phyloP scores from a whole-genome alignment of 2,888 invertebrate genomes.

The Sialis fuliginosa region DNA sequence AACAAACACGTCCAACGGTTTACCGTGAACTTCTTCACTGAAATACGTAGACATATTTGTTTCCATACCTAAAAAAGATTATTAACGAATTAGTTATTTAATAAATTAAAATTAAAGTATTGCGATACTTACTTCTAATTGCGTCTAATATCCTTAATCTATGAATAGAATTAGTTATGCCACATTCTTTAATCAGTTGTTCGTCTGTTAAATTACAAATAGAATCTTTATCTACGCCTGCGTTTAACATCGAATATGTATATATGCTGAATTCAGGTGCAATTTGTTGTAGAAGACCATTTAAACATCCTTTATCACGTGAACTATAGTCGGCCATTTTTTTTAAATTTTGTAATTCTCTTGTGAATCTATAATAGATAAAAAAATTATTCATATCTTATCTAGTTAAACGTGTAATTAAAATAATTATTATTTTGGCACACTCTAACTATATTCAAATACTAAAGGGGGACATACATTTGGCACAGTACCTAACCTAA shows the following conservation, averaged over 20 bases:
- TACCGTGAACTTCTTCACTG: conserved; percentile 63
- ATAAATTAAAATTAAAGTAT: neutral
- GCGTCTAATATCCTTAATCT: conserved; percentile 77
- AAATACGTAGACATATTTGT: conserved; percentile 25
- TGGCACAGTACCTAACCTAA: no score
- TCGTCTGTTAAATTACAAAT: conserved; percentile 79
- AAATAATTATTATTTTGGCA: neutral
- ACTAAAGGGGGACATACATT: no score
- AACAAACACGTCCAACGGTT: conserved; percentile 92
- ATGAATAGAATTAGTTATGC: conserved; percentile 89
- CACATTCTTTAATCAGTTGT: conserved; percentile 77
- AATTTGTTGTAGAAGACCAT: conserved; percentile 65
- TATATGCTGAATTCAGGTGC: conserved; percentile 88
- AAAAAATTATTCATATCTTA: neutral
- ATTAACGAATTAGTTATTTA: neutral
- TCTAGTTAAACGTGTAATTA: neutral
- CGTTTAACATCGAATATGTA: conserved; percentile 90
- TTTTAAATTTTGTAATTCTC: conserved; percentile 84
- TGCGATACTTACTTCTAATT: conserved; percentile 42
- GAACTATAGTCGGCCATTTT: conserved; percentile 95
- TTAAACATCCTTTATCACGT: conserved; percentile 78
- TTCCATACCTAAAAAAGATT: conserved; percentile 35
- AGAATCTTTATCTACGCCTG: conserved; percentile 83
- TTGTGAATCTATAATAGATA: conserved; percentile 49
- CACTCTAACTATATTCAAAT: neutral